Conservation (phyloP, 2,797 vertebrate species). For the Pantherophis alleghaniensis region DNA sequence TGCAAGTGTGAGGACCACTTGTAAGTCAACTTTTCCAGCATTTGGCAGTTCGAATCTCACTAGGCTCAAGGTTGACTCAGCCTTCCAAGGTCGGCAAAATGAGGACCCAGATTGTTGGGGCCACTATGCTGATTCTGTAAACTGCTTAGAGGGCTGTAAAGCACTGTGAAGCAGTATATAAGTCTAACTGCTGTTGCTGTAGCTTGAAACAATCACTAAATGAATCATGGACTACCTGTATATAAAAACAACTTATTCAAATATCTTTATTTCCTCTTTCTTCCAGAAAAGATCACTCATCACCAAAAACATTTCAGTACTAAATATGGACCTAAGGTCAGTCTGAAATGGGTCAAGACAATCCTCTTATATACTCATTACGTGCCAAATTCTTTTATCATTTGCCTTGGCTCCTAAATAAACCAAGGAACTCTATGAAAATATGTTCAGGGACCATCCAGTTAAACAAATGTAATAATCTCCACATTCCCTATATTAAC, state of each 20-base stretch:
- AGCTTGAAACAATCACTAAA: background rate
- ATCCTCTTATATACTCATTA: background rate
- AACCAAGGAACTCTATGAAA: background rate
- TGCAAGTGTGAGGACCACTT: background rate
- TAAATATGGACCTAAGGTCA: background rate
- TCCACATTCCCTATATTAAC: background rate
- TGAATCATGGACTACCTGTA: background rate
- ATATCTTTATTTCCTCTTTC: background rate
- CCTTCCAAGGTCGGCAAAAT: too few relatives aligned
- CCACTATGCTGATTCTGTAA: too few relatives aligned
- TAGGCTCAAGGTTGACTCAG: too few relatives aligned
- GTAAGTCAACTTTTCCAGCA: background rate
- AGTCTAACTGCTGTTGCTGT: background rate
- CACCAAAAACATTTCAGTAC: background rate
- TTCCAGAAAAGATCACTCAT: background rate
- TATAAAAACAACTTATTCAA: background rate
- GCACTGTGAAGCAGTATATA: too few relatives aligned
- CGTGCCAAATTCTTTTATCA: background rate
- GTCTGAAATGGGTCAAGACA: background rate
- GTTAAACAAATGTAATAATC: background rate
- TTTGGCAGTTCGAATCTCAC: too few relatives aligned
- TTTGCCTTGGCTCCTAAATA: background rate
- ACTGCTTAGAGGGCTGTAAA: too few relatives aligned
- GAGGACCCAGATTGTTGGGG: too few relatives aligned
- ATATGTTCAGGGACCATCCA: background rate